Evolutionary conservation across 2,888 invertebrate species (phyloP).

Genomic region (Mythimna albipuncta): DNA sequence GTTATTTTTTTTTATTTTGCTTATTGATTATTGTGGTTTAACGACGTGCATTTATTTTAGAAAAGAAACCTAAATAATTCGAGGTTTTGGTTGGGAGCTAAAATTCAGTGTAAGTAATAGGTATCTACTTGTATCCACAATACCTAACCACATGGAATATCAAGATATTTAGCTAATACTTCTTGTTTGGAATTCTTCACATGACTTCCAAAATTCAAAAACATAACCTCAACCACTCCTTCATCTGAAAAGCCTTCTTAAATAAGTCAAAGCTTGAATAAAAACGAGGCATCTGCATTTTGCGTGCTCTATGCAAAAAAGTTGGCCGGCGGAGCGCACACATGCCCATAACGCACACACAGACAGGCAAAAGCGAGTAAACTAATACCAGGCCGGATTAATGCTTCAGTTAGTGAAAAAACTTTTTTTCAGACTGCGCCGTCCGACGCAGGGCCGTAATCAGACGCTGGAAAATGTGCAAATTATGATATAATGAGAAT

Average conservation of each 20-base stretch:
- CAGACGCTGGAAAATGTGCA: constrained; percentile 67
- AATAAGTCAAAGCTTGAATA: constrained; percentile 13
- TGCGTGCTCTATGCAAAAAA: constrained; percentile 84
- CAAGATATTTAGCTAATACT: neutral
- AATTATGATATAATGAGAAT: constrained; percentile 64
- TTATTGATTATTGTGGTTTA: constrained; percentile 4
- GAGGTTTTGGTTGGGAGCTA: neutral
- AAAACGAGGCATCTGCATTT: constrained; percentile 73
- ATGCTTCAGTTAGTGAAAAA: constrained; percentile 91
- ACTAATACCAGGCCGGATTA: constrained; percentile 91
- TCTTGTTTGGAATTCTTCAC: neutral
- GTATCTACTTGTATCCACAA: neutral
- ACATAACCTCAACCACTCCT: too few relatives aligned
- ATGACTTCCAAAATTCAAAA: neutral
- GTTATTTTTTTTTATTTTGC: neutral
- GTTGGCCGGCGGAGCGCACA: constrained; percentile 86
- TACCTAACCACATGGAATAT: neutral
- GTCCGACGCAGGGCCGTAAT: constrained; percentile 86
- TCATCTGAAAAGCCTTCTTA: constrained; percentile 1
- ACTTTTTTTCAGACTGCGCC: constrained; percentile 90
- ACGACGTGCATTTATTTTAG: neutral
- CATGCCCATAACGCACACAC: constrained; percentile 78
- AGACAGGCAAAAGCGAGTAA: constrained; percentile 87
- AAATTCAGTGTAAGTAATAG: neutral
- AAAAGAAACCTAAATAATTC: neutral